Evolutionary conservation across 1,140 invertebrate genomes (phyloP).

Genomic region (Portunus trituberculatus): DNA sequence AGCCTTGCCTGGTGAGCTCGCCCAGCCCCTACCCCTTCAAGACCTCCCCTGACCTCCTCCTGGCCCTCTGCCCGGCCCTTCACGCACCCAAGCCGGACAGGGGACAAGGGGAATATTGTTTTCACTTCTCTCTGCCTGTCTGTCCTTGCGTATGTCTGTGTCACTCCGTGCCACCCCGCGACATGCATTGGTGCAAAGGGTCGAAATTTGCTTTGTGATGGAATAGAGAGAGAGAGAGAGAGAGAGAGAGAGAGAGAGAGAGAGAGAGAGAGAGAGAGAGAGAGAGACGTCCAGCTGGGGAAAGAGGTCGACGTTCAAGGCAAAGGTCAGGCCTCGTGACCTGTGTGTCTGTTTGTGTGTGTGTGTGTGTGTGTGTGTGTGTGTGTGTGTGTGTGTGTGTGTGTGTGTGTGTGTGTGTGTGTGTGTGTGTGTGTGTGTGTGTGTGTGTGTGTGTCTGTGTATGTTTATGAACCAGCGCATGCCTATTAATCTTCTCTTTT

Average conservation of each 20-base stretch:
- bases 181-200: not conserved
- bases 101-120: not conserved
- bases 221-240: slow-evolving; percentile 5
- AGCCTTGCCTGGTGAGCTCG: not conserved
- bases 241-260: not conserved
- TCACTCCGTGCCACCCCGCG: not conserved
- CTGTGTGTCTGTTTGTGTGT: not conserved
- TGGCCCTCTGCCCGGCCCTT: not conserved
- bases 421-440: too few relatives aligned
- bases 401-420: too few relatives aligned
- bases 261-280: not conserved
- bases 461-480: not conserved
- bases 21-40: not conserved
- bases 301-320: not conserved
- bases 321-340: not conserved
- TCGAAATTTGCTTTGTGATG: slow-evolving; percentile 19
- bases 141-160: slow-evolving; percentile 4
- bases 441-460: not conserved
- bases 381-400: not conserved
- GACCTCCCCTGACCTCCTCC: not conserved
- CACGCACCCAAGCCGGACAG: not conserved
- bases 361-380: not conserved
- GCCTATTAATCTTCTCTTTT: not conserved
- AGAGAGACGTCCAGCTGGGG: not conserved
- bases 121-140: slow-evolving; percentile 7